Base-by-base conservation (phyloP, 2,888 invertebrate species). In the Tenthredo mesomela region DNA sequence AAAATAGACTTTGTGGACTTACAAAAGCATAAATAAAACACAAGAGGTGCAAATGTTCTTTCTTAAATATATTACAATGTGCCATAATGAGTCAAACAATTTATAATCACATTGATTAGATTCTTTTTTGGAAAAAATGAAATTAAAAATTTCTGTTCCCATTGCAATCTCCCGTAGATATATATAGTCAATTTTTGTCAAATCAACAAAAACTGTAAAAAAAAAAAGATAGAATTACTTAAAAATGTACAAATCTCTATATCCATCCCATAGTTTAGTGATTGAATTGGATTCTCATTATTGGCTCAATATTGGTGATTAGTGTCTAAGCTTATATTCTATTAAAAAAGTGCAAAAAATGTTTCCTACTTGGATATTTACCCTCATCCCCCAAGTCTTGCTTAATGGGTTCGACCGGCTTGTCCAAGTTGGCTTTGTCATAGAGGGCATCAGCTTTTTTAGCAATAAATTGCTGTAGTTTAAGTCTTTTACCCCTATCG, bases 401-500 rank as follows among this genome's bases (percentile, higher is more conserved):
- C 85, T 91, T 93, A 37, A 89, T 86, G 40, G 91, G 89, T 29
- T 92, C 92, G 37, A 87, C 83, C 47, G 88, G 88, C 86, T 89
- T 92, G 50, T 92, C 90, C 87, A 93, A 90, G 89, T 93, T 93
- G 15, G 92, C 87, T 87, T 93, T 93, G 87, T 93, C 96, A 92
- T 97, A 98, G 87, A 98, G 94, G 80, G 96, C 95, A 90, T 95
- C 95, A 1, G 98, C 97, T 93, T 98, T 98, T 90, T 97, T 97
- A 12, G 97, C 96, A 89, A 98, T 95, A 93, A 98, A 98, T 91
- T 97, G 97, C 91, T 98, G 97, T 67, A 98, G 94, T 91, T 97
- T 97, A 84, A 97, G 93, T 33, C 97, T 95, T 92, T 97, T 97
- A 0, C 97, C 96, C 86, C 97, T 95, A 93, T 97, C 97, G 93